Base-by-base conservation (phyloP, 2,797 vertebrate genomes). In the Cyprinella venusta region DNA sequence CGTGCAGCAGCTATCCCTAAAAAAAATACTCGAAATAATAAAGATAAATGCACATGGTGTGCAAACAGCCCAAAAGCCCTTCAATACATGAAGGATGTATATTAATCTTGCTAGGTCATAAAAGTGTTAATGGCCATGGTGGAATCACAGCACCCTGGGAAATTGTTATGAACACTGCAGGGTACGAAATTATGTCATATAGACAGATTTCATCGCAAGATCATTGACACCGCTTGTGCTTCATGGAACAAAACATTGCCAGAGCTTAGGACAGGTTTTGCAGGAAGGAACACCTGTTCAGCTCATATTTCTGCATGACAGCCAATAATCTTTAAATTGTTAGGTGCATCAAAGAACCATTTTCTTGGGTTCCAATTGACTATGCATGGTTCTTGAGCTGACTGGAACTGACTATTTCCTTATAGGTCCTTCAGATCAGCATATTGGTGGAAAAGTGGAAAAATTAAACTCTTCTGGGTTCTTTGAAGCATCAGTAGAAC, bases 271-370 rank as follows among this genome's bases (percentile, higher is more conserved):
- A 36, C n/a, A 40, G n/a, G n/a, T 61, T 61, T 67, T 19, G 24
- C 6, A 24, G 24, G n/a, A 13, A 59, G 42, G 72, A 40, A 59
- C n/a, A 33, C 21, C 68, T 56, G 50, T 21, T 85, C 86, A 69
- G 12, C 90, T 84, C 88, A 88, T 89, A 90, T 88, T 81, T 48
- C 84, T 67, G 79, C 89, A 84, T 85, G 26, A 80, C 74, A 38
- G 13, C 13, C 45, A n/a, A 3, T 65, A 33, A 9, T 69, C 9
- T 24, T n/a, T n/a, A n/a, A 24, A 56, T 26, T 36, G 5, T 50
- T 18, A 38, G 33, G 16, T 30, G 5, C 21, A 38, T n/a, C 33
- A 74, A 74, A 74, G 5, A 56, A 36, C 38, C 8, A 2, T 61
- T 76, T 59, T 76, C 21, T 59, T 40, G 21, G 36, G 15, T 26